phyloP scores from a whole-genome alignment of 1,140 invertebrate genomes.

The Rhyzopertha dominica region DNA sequence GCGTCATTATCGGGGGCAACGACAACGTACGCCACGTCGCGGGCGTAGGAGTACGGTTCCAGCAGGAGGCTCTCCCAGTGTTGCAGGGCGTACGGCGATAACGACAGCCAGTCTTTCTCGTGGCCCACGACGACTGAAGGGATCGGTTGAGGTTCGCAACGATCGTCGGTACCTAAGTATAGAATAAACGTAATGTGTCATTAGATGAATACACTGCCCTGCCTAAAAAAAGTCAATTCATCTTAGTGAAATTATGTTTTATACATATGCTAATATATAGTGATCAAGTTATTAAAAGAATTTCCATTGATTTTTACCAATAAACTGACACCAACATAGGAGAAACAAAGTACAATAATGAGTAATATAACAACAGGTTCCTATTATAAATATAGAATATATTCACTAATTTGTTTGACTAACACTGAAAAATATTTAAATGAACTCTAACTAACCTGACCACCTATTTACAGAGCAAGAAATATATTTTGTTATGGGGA shows the following conservation, averaged over 20 bases:
- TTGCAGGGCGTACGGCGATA: conserved; percentile 87
- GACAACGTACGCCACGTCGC: conserved; percentile 93
- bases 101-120: conserved; percentile 90
- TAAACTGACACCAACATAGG: too few relatives aligned
- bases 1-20: conserved; percentile 89
- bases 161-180: conserved; percentile 73
- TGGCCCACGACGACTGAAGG: conserved; percentile 88
- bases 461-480: too few relatives aligned
- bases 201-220: neutral
- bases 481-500: too few relatives aligned
- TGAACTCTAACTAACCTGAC: too few relatives aligned
- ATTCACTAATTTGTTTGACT: too few relatives aligned
- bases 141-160: conserved; percentile 94
- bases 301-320: too few relatives aligned
- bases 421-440: too few relatives aligned
- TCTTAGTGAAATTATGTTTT: neutral
- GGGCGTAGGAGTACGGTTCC: conserved; percentile 87
- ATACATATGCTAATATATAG: too few relatives aligned
- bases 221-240: neutral
- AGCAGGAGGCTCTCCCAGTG: conserved; percentile 93
- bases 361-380: too few relatives aligned
- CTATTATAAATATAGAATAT: too few relatives aligned
- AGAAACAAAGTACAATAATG: too few relatives aligned
- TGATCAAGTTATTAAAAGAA: too few relatives aligned
- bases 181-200: conserved; percentile 8